Evolutionary conservation across 2,797 vertebrate genomes (phyloP), one percentile per base, ranked within the genome.

Genomic region (Rhinogobio ventralis): DNA sequence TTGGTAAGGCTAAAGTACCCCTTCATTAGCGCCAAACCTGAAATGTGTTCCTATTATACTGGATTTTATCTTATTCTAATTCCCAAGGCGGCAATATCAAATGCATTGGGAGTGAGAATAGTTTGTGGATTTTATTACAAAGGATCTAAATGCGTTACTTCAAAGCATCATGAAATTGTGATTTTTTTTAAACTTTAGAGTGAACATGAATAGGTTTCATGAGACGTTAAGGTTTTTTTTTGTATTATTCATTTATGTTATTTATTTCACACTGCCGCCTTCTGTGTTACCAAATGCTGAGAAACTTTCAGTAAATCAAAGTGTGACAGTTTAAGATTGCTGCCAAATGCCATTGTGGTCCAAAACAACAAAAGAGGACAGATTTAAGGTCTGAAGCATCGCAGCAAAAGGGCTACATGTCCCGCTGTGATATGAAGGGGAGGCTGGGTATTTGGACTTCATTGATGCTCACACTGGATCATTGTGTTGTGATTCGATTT

Each of bases 281-380:
- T 20, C 57, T 46, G 39, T 78, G 55, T 20, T 66, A 30, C n/a
- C 17, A 46, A 49, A 64, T 45, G 57, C 76, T 62, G 25, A 20
- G n/a, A 64, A 66, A 79, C 42, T 49, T 64, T 20, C 25, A 79
- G 9, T 46, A 79, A 64, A 79, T 79, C 76, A 79, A 66, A 33
- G 39, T 33, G 25, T 9, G 42, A 23, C 36, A 25, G 74, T 77
- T 77, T 15, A 60, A 64, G 17, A 79, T 46, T 46, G 17, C 57
- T 66, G 57, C 42, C 57, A 79, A 79, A 79, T 30, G 42, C 17
- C 57, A 30, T 23, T 46, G 76, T 46, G 57, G 42, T 62, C 60
- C 20, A 23, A 79, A 79, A 46, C 76, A 79, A 78, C 76, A 78
- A 78, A 60, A 78, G 25, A 46, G 39, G 39, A 64, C n/a, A 30